Evolutionary conservation across 2,797 vertebrate genomes (phyloP), one percentile per base, ranked within the genome.

Genomic region (Anas bahamensis): DNA sequence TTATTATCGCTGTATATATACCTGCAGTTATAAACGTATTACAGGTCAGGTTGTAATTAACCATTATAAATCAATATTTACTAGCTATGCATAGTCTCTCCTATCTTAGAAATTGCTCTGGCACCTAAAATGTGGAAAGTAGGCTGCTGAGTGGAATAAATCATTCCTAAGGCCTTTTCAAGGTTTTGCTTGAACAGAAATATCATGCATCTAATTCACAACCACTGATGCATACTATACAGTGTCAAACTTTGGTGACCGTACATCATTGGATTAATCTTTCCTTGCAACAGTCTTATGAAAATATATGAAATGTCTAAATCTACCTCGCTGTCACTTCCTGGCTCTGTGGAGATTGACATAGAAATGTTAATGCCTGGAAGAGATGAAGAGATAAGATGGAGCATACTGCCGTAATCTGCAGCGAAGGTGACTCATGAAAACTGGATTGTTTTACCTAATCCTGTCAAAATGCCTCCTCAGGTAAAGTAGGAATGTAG

Each of bases 41-140:
- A 42, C 48, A 71, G 64, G 59, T 91, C 2, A 17, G 71, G 64
- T 75, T 87, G 33, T 91, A 94, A 93, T 82, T 83, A 94, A 57
- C 69, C 15, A 35, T 88, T 90, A 85, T 92, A 79, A 93, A 91
- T 83, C 77, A 82, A 31, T 93, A 85, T 92, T 95, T 88, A 75
- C 72, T 63, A 73, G 46, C 76, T 64, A 24, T 28, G 29, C 53
- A 68, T 77, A 90, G 33, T 48, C 24, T 57, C 65, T 71, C 46
- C 71, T 81, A 31, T 93, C 86, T 74, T 71, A 9, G 74, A 76
- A 91, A 90, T 80, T 74, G 39, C 39, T 76, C 35, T 92, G 94
- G 74, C 72, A 59, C 64, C 37, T 90, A 85, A 94, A 93, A 39
- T n/a, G 83, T 73, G 59, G 37, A 53, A 19, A 89, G 42, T 22